Evolutionary conservation across 1,140 invertebrate genomes (phyloP), one percentile per base, ranked within the genome.

Genomic region (Diuraphis noxia): DNA sequence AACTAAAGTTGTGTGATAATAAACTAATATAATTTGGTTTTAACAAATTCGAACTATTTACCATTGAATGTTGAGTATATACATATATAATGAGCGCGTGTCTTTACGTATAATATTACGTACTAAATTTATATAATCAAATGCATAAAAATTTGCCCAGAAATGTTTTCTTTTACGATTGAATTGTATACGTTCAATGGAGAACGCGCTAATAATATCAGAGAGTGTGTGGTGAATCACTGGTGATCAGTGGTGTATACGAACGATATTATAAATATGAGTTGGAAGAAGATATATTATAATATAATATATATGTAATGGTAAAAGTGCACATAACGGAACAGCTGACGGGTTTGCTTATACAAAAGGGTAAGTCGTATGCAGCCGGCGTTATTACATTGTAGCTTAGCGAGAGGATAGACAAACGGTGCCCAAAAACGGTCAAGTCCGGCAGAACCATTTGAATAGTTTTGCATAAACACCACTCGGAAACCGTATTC

Each of bases 391-490:
- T 86, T 49, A 49, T 86, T 86, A 34, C 41, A 23, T 13, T 9
- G 9, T 25, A 81, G 21, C 9, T 38, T 82, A 19, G 17, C 23
- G 19, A 36, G 17, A 87, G 7, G 17, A 41, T 9, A 10, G 34
- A 2, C 4, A 3, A 23, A 87, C 34, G 34, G 34, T 38, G 10
- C 85, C 34, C 4, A 38, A 87, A 87, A 56, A 38, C 23, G 49
- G 49, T 56, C 25, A 56, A 56, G 49, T 87, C 85, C 34, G 23
- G 46, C 41, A 34, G 21, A 34, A 30, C 9, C 85, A 23, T 52
- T 38, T 5, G 46, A 87, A 87, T 38, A 3, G 36, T 56, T 87
- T 52, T 87, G 34, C 46, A 87, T 87, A 87, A 87, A 56, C 49
- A 19, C 23, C 30, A 56, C 49, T 38, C 36, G 49, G 85, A 23